Conservation (phyloP, 2,113 vertebrate species). For the human region GRCh38 chr6:8155001-8155500, state of each 20-base stretch:
- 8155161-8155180: neutral
- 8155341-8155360: neutral
- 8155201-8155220: neutral
- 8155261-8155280: neutral
- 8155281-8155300: neutral
- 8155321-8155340: neutral
- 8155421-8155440: conserved; percentile 47
- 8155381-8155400: conserved; percentile 38
- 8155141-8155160: neutral
- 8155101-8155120: neutral
- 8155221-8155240: neutral
- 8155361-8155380: neutral
- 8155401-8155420: conserved; percentile 55
- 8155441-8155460: conserved; percentile 56
- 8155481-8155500: conserved; percentile 39
- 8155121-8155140: neutral
- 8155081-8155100: neutral
- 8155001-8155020: neutral
- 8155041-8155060: neutral
- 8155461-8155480: conserved; percentile 54
- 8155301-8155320: neutral
- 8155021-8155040: neutral
- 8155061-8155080: neutral
- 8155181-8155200: neutral
- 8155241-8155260: neutral